Percentiles rank a stretch among this genome's conserved stretches.
phyloP scores from a whole-genome alignment of 2,113 vertebrate species.

The Suricata suricatta region DNA sequence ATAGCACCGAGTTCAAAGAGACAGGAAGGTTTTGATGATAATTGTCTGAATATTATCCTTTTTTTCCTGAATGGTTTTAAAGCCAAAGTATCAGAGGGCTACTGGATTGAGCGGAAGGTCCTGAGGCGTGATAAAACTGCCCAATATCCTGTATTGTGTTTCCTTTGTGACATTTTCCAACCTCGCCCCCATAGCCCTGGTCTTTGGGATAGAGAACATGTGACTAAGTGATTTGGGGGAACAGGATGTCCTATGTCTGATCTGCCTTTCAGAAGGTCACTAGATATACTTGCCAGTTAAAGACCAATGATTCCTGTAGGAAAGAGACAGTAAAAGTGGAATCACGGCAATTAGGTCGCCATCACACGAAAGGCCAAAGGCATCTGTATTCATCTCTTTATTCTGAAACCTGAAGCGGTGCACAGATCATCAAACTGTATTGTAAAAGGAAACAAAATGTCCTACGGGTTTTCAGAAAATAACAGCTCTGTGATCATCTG shows the following conservation, averaged over 20 bases:
- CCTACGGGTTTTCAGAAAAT: background rate
- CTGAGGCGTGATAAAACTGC: accelerated
- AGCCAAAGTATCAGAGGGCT: background rate
- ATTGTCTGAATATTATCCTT: background rate
- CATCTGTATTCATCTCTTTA: background rate
- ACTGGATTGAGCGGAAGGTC: background rate
- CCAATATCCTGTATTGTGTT: accelerated
- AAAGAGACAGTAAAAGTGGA: background rate
- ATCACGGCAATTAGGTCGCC: background rate
- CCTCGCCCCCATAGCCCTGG: accelerated
- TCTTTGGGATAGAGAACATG: background rate
- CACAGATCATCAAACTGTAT: background rate
- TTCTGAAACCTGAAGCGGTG: background rate
- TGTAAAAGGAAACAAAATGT: background rate
- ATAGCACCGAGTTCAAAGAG: background rate
- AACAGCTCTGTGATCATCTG: background rate
- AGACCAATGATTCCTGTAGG: background rate
- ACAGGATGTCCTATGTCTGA: background rate
- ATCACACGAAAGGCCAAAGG: background rate
- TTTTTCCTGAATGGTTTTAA: background rate
- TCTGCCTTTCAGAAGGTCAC: background rate
- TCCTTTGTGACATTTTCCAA: background rate
- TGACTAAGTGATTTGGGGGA: background rate
- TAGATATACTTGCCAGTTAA: background rate
- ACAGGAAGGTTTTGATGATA: background rate